These are phyloP conservation scores for Lycaon pictus DNA, from an alignment of 2,113 vertebrate genomes.

Conservation along the genomic window DNA sequence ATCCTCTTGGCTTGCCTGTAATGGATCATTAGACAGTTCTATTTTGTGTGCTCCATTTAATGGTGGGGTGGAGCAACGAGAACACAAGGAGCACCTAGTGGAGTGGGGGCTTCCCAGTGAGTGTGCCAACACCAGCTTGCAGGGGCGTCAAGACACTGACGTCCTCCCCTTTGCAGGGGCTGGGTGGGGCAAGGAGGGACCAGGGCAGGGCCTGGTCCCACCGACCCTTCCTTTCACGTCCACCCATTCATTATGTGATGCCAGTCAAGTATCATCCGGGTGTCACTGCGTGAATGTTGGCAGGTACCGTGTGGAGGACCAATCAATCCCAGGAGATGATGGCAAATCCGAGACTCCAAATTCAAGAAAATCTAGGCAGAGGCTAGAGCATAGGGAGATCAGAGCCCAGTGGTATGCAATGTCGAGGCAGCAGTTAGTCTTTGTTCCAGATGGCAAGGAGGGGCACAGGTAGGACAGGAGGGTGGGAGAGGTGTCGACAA, in stretches of 20 bases:
- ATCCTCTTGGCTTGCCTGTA: background rate
- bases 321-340: background rate
- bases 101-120: background rate
- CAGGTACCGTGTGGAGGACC: background rate
- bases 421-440: too few species aligned
- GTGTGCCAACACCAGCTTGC: background rate
- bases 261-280: background rate
- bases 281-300: too few species aligned
- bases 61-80: background rate
- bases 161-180: background rate
- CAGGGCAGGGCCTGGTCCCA: background rate
- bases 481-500: too few species aligned
- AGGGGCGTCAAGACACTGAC: too few species aligned
- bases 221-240: background rate
- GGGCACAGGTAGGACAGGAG: accelerated
- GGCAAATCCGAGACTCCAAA: background rate
- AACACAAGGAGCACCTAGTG: background rate
- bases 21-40: background rate
- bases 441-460: background rate
- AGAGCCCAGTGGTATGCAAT: accelerated
- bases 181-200: too few species aligned
- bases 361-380: background rate
- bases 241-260: background rate
- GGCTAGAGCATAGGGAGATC: background rate
- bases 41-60: background rate